Base-by-base conservation (phyloP, 2,797 vertebrate genomes). In the Oophaga sylvatica region DNA sequence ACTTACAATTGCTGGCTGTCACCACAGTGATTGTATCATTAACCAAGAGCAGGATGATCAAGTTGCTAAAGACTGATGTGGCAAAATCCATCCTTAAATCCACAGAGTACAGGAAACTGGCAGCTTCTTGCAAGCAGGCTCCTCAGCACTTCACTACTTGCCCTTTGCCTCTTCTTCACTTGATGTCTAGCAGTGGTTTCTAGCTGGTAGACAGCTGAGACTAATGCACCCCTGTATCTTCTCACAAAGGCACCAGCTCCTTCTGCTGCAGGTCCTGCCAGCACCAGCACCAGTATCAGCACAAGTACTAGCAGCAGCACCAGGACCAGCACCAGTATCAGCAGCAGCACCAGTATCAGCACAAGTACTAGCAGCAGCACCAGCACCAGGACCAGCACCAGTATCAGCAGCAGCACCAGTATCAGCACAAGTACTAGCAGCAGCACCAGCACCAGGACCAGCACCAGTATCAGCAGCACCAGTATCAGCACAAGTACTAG, bases 1-100 rank as follows among this genome's bases (percentile, higher is more conserved):
- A 95, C 95, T 95, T 91, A 96, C 95, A 92, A 92, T 93, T 93
- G 92, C 93, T 93, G 31, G 83, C 94, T 78, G 90, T 87, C 88
- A 91, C 86, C 80, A 90, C 71, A 29, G 10, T 68, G 84, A 81
- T 91, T 91, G 91, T 87, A 57, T 81, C 73, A 59, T 76, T 88
- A 90, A 92, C 8, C 88, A 81, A 91, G 0, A 95, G 67, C 85
- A 95, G 87, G 90, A 95, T 87, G 70, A 95, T 83, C 89, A 89
- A 89, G 83, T 90, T 93, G 88, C 93, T 67, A 90, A 95, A 90
- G 78, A 90, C 92, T 91, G 92, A 91, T 19, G 91, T 53, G 90
- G 87, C 90, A 94, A 92, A 93, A 93, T 94, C 94, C 95, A 96
- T 96, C 90, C 89, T 93, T 92, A 67, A 90, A 80, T 92, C 90